phyloP scores from a whole-genome alignment of 2,113 vertebrate species.

The Chionis minor region DNA sequence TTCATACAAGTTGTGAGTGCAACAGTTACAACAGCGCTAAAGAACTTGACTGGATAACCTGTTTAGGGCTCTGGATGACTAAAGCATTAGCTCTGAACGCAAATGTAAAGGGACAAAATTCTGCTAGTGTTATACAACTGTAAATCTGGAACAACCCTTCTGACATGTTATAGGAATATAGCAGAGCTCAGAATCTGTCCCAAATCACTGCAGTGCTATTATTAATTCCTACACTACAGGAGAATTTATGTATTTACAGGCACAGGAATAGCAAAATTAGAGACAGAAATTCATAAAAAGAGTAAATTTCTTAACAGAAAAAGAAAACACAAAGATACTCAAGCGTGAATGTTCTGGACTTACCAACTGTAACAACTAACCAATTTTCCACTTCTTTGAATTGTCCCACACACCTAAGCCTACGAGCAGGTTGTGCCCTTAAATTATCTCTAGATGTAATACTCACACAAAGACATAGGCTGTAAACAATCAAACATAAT shows the following conservation, averaged over 20 bases:
- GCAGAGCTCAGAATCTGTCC: neutral
- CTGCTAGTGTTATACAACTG: neutral
- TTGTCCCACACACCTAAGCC: neutral
- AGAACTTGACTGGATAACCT: neutral
- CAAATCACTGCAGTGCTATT: neutral
- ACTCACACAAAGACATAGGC: neutral
- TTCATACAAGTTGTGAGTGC: neutral
- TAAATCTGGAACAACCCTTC: neutral
- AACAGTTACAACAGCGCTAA: neutral
- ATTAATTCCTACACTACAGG: neutral
- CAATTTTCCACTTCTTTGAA: neutral
- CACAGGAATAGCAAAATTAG: neutral
- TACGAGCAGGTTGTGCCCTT: neutral
- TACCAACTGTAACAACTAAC: neutral
- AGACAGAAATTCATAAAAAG: neutral
- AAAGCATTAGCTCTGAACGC: neutral
- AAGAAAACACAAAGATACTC: neutral
- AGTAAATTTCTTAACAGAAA: neutral
- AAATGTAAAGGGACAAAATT: neutral
- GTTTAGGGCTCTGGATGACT: neutral
- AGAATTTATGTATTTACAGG: neutral
- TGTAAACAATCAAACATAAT: constrained; percentile 19
- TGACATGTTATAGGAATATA: neutral
- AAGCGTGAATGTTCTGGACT: neutral
- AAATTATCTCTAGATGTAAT: neutral